phyloP scores from a whole-genome alignment of 1,140 invertebrate genomes.

The Coenobita brevimanus region DNA sequence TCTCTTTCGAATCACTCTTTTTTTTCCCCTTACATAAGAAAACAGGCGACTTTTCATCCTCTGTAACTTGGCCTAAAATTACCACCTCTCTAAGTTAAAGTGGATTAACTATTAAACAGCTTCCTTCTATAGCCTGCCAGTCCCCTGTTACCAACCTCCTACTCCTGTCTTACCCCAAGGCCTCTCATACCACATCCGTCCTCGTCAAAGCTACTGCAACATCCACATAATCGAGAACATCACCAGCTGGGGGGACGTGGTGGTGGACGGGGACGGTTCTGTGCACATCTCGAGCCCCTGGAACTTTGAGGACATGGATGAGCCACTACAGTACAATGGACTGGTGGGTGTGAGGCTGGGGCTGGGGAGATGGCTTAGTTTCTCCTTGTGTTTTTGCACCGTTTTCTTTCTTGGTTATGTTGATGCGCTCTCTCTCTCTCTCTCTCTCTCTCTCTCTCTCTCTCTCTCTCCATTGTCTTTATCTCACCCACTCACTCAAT shows the following conservation, averaged over 20 bases:
- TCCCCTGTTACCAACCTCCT: background rate
- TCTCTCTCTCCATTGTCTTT: no score
- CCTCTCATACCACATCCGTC: constrained; percentile 18
- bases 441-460: no score
- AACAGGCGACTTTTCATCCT: no score
- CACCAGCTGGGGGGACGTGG: constrained; percentile 36
- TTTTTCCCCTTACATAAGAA: no score
- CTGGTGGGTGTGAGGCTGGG: background rate
- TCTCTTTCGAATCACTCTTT: no score
- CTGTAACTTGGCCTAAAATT: no score
- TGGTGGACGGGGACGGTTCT: constrained; percentile 29
- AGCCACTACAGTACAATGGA: constrained; percentile 46
- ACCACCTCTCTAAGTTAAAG: no score
- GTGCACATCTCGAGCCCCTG: constrained; percentile 41
- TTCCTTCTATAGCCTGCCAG: no score
- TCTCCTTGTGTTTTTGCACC: background rate
- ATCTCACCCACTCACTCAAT: no score
- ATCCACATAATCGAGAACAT: constrained; percentile 22
- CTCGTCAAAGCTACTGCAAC: background rate
- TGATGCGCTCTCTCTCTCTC: no score
- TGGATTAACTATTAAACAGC: no score
- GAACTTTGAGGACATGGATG: constrained; percentile 29
- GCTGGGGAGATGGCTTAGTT: background rate
- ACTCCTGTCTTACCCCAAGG: background rate
- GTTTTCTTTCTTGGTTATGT: background rate